Percentiles rank a stretch among this genome's conserved stretches.
phyloP scores from a whole-genome alignment of 1,140 invertebrate genomes.

The Dendrolimus kikuchii region DNA sequence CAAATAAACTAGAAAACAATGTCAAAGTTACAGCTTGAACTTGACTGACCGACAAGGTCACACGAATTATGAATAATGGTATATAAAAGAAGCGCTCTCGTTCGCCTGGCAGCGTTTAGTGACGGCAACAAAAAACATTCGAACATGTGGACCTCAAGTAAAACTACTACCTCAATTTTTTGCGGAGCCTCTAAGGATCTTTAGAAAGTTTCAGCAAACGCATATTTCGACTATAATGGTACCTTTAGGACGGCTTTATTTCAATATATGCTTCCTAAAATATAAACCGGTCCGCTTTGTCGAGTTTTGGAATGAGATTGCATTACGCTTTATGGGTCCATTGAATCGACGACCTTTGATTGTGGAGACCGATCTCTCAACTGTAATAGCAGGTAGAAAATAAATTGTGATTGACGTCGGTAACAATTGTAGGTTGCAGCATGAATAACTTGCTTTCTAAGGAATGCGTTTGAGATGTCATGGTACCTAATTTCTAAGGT shows the following conservation, averaged over 20 bases:
- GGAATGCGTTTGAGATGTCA: not conserved
- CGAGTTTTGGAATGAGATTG: conserved; percentile 20
- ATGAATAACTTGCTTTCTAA: too few species aligned
- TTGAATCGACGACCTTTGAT: conserved; percentile 7
- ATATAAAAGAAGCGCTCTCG: conserved; percentile 6
- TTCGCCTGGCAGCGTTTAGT: conserved; percentile 1
- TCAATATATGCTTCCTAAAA: conserved; percentile 19
- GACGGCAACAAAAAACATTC: conserved; percentile 1
- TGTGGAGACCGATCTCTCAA: too few species aligned
- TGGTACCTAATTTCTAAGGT: conserved; percentile 4
- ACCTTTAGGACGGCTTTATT: conserved; percentile 17
- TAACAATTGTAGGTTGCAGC: too few species aligned
- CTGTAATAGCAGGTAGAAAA: too few species aligned
- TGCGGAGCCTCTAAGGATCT: conserved; percentile 2
- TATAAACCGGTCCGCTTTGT: conserved; percentile 33
- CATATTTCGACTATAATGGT: too few species aligned
- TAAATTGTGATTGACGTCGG: too few species aligned
- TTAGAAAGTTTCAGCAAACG: not conserved
- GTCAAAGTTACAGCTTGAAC: conserved; percentile 25
- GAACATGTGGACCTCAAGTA: too few species aligned
- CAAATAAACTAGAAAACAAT: conserved; percentile 20
- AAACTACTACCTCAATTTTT: too few species aligned
- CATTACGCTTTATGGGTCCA: conserved; percentile 30
- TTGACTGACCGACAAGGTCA: conserved; percentile 28
- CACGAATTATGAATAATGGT: conserved; percentile 20